Conservation (phyloP, 2,888 invertebrate species). For the Drosophila planitibia region DNA sequence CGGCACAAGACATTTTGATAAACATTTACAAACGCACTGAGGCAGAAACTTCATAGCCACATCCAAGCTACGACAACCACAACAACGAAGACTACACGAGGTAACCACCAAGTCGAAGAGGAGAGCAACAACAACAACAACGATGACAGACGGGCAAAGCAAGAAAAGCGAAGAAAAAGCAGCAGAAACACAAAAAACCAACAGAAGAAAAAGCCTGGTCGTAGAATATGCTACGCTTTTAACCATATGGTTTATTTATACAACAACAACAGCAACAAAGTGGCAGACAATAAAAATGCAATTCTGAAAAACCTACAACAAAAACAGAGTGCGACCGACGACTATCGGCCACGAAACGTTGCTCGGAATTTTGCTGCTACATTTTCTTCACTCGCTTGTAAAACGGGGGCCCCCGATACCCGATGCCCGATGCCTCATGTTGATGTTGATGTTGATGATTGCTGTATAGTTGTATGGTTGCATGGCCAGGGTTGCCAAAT, state of each 20-base stretch:
- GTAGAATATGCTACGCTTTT: conserved; percentile 79
- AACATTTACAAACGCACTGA: conserved; percentile 79
- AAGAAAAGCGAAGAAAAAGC: conserved; percentile 29
- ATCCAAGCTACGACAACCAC: conserved; percentile 42
- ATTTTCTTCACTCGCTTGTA: conserved; percentile 57
- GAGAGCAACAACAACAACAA: conserved; percentile 21
- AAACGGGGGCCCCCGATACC: conserved; percentile 39
- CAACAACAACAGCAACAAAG: conserved; percentile 68
- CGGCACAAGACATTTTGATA: conserved; percentile 80
- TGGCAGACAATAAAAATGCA: conserved; percentile 80
- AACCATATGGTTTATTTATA: conserved; percentile 80
- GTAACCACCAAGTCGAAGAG: conserved; percentile 50
- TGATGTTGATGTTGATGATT: conserved; percentile 42
- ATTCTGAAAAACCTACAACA: conserved; percentile 71
- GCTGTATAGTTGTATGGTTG: conserved; percentile 17
- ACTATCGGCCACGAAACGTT: conserved; percentile 53
- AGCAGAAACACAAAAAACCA: conserved; percentile 19
- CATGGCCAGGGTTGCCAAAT: conserved; percentile 34
- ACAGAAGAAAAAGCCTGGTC: conserved; percentile 44
- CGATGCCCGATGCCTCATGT: conserved; percentile 18
- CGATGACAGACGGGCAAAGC: conserved; percentile 39
- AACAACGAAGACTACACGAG: conserved; percentile 36
- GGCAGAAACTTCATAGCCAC: conserved; percentile 71
- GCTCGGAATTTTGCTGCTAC: conserved; percentile 71
- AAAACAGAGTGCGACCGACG: conserved; percentile 37